Percentiles rank a stretch among this genome's conserved stretches.
These are phyloP conservation scores for Cerceris ruficornis DNA, from an alignment of 2,888 invertebrate genomes.

Conservation along the genomic window DNA sequence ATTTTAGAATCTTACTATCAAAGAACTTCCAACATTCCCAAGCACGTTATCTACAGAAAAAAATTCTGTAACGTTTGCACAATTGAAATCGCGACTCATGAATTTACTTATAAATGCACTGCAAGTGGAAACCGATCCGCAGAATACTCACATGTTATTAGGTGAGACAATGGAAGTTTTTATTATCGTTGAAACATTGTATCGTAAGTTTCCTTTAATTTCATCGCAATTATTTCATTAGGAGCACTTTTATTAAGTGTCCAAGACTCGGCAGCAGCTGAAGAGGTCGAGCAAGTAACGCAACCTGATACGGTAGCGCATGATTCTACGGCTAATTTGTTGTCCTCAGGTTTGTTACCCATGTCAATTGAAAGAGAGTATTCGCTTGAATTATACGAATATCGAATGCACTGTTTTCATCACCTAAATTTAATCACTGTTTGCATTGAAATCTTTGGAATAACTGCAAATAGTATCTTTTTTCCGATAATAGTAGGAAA, in stretches of 20 bases:
- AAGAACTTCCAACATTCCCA: constrained; percentile 83
- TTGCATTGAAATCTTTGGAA: constrained; percentile 32
- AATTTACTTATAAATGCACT: constrained; percentile 92
- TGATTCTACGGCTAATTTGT: constrained; percentile 84
- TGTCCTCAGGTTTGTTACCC: constrained; percentile 86
- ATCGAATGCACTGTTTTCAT: constrained; percentile 57
- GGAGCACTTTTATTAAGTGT: constrained; percentile 90
- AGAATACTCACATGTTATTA: constrained; percentile 93
- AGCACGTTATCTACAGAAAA: constrained; percentile 68
- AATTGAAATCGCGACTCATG: constrained; percentile 89
- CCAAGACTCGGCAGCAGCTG: constrained; percentile 90
- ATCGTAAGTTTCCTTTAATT: too few relatives aligned
- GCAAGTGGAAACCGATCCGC: constrained; percentile 92
- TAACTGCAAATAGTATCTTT: constrained; percentile 28
- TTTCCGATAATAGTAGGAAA: constrained; percentile 20
- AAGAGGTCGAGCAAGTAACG: constrained; percentile 86
- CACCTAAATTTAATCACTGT: constrained; percentile 32
- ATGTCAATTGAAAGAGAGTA: constrained; percentile 7
- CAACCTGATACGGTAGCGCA: constrained; percentile 83
- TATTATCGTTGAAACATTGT: not conserved
- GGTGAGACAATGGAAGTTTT: constrained; percentile 78
- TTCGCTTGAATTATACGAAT: constrained; percentile 42
- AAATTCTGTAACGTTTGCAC: constrained; percentile 84
- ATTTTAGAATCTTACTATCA: constrained; percentile 85
- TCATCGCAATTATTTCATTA: constrained; percentile 47